Evolutionary conservation across 2,113 vertebrate species (phyloP).

Genomic region (Tupaia chinensis): DNA sequence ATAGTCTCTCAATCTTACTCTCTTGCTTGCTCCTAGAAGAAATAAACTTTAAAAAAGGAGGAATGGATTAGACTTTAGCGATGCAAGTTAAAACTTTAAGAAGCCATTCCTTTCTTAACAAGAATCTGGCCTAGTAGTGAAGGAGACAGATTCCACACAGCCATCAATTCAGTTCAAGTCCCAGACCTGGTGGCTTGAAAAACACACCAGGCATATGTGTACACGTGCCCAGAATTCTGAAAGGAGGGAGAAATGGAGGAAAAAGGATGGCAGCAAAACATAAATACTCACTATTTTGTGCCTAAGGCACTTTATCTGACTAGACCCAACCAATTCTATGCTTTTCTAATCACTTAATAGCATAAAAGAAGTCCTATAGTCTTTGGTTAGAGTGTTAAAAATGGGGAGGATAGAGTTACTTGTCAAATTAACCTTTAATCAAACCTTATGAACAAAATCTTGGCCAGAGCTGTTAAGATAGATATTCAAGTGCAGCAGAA

Average conservation of each 20-base stretch:
- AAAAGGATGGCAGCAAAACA: not conserved
- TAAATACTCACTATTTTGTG: constrained; percentile 41
- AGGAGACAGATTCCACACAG: too few relatives aligned
- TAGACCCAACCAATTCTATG: not conserved
- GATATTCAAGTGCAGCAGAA: constrained; percentile 41
- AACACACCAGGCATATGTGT: too few relatives aligned
- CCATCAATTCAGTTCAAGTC: too few relatives aligned
- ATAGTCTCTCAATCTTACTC: too few relatives aligned
- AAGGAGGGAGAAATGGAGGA: too few relatives aligned
- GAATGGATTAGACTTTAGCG: not conserved
- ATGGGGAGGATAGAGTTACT: not conserved
- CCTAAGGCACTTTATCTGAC: constrained; percentile 10
- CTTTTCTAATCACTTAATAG: constrained; percentile 45
- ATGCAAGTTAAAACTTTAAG: not conserved
- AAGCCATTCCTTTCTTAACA: constrained; percentile 37
- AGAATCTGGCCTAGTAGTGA: too few relatives aligned
- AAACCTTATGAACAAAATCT: constrained; percentile 55
- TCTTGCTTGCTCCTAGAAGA: too few relatives aligned
- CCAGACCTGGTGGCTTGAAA: too few relatives aligned
- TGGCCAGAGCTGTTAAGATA: constrained; percentile 5
- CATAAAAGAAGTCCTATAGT: not conserved
- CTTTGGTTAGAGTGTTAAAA: constrained; percentile 58
- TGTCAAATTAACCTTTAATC: constrained; percentile 53
- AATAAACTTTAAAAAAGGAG: not conserved
- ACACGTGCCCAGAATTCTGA: too few relatives aligned